Percentiles rank a stretch among this genome's conserved stretches.
phyloP scores from a whole-genome alignment of 2,888 invertebrate genomes.

The Diloba caeruleocephala region DNA sequence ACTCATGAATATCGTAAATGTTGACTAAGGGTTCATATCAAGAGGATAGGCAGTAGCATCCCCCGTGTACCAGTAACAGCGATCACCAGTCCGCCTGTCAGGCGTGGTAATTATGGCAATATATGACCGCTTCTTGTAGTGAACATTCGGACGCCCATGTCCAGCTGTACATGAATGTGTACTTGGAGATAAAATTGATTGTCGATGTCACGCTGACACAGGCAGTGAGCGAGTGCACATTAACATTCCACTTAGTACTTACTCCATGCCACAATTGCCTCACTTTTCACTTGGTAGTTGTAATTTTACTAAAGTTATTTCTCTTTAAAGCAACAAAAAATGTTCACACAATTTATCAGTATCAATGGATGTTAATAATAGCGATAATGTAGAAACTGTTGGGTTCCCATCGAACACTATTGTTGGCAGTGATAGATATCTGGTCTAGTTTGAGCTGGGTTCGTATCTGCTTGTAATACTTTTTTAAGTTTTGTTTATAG shows the following conservation, averaged over 20 bases:
- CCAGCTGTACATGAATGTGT: too few relatives aligned
- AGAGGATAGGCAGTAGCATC: too few relatives aligned
- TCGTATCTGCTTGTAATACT: slow-evolving; percentile 10
- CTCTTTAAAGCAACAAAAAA: slow-evolving; percentile 14
- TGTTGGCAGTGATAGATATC: slow-evolving; percentile 44
- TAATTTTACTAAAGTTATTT: slow-evolving; percentile 22
- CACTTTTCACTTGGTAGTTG: slow-evolving; percentile 34
- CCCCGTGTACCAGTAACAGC: too few relatives aligned
- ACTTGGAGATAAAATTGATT: too few relatives aligned
- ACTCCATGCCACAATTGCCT: slow-evolving; percentile 26
- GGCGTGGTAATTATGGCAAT: too few relatives aligned
- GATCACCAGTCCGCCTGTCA: too few relatives aligned
- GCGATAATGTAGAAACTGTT: slow-evolving; percentile 28
- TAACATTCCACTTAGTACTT: slow-evolving; percentile 19
- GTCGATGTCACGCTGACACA: too few relatives aligned
- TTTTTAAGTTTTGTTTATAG: slow-evolving; percentile 7
- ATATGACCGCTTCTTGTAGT: too few relatives aligned
- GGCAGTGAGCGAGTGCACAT: too few relatives aligned
- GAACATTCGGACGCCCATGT: too few relatives aligned
- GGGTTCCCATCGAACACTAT: slow-evolving; percentile 50
- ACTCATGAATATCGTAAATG: too few relatives aligned
- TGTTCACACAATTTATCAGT: slow-evolving; percentile 46
- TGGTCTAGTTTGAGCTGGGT: slow-evolving; percentile 43
- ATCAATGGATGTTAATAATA: slow-evolving; percentile 43
- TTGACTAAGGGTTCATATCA: too few relatives aligned